Percentiles rank a stretch among this genome's conserved stretches.
phyloP scores from a whole-genome alignment of 1,140 invertebrate species.

The Ericerus pela region DNA sequence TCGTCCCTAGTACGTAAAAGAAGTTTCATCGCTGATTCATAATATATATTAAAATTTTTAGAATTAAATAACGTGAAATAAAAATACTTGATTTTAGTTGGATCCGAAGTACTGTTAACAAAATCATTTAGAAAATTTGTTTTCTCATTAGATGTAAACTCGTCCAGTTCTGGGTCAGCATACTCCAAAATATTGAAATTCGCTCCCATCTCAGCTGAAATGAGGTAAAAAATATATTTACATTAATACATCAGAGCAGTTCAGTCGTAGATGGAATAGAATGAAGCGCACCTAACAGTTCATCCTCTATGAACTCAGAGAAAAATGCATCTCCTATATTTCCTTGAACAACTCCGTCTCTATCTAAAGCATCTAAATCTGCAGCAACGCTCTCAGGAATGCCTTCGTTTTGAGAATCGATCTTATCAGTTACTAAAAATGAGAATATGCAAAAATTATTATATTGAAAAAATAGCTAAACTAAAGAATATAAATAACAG shows the following conservation, averaged over 20 bases:
- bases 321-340: constrained; percentile 62
- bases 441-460: background rate
- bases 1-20: background rate
- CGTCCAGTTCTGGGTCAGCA: constrained; percentile 83
- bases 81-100: background rate
- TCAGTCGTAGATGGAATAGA: background rate
- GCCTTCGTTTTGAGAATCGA: constrained; percentile 32
- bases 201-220: constrained; percentile 66
- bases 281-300: constrained; percentile 46
- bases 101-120: constrained; percentile 20
- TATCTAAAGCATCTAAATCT: constrained; percentile 65
- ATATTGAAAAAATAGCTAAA: background rate
- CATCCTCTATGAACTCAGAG: constrained; percentile 68
- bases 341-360: constrained; percentile 36
- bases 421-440: constrained; percentile 12
- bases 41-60: background rate
- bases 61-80: too few relatives aligned
- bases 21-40: background rate
- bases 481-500: background rate
- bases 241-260: constrained; percentile 6
- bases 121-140: constrained; percentile 65
- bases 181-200: constrained; percentile 93
- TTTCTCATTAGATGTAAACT: constrained; percentile 52
- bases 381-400: constrained; percentile 64
- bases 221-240: constrained; percentile 25